These are phyloP conservation scores for Drosophila orena DNA, from an alignment of 1,140 invertebrate genomes.

Conservation along the genomic window DNA sequence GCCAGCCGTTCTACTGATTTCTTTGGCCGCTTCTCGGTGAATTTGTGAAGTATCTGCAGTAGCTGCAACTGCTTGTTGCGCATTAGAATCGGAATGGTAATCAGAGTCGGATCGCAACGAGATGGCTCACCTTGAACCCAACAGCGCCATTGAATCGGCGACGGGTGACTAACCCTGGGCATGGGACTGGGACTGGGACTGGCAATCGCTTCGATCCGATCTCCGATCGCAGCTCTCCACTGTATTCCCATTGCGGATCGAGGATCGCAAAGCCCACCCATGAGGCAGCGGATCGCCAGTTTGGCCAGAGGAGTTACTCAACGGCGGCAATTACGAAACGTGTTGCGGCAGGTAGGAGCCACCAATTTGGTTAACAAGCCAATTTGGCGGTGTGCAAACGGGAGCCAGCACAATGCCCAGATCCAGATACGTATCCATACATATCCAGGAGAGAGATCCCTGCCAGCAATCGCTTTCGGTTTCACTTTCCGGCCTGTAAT, in stretches of 20 bases:
- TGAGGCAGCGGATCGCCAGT: slow-evolving; percentile 2
- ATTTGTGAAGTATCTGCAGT: slow-evolving; percentile 14
- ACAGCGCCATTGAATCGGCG: slow-evolving; percentile 26
- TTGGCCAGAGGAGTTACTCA: slow-evolving; percentile 55
- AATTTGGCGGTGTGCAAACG: slow-evolving; percentile 55
- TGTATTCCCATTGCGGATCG: slow-evolving; percentile 3
- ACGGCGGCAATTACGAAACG: slow-evolving; percentile 53
- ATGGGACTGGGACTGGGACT: slow-evolving; percentile 36
- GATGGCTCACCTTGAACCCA: slow-evolving; percentile 70
- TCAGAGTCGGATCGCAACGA: slow-evolving; percentile 33
- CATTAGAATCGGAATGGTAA: slow-evolving; percentile 52
- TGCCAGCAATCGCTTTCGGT: slow-evolving; percentile 52
- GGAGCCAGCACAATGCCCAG: slow-evolving; percentile 20
- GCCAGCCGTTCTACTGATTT: neutral
- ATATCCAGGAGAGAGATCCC: slow-evolving; percentile 8
- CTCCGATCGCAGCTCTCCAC: slow-evolving; percentile 25
- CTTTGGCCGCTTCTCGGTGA: neutral
- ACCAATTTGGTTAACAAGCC: slow-evolving; percentile 79
- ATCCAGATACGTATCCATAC: slow-evolving; percentile 31
- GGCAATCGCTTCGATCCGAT: slow-evolving; percentile 51
- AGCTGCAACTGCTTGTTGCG: slow-evolving; percentile 29
- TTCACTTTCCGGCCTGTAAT: slow-evolving; percentile 81
- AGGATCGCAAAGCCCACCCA: slow-evolving; percentile 46
- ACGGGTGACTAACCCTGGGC: slow-evolving; percentile 61
- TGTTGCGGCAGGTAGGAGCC: slow-evolving; percentile 50